phyloP scores from a whole-genome alignment of 2,797 vertebrate species.

The Lacerta bilineata region DNA sequence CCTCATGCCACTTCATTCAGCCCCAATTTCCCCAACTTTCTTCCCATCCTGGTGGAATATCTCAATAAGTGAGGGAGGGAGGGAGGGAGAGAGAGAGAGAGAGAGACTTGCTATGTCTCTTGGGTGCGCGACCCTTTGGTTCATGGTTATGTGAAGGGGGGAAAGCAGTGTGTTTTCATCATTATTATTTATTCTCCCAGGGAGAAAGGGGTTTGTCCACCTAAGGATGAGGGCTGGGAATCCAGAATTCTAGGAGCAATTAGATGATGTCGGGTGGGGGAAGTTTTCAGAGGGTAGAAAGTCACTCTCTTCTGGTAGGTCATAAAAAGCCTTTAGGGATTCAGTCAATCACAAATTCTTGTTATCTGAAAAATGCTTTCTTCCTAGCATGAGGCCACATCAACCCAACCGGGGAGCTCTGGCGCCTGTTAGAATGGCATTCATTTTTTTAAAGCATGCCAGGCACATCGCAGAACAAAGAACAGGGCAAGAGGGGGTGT shows the following conservation, averaged over 20 bases:
- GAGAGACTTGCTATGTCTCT: not conserved
- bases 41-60: not conserved
- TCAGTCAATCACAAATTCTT: conserved; percentile 7
- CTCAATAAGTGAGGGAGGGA: not conserved
- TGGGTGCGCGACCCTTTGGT: not conserved
- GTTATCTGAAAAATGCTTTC: conserved; percentile 14
- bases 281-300: not conserved
- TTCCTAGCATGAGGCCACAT: conserved; percentile 25
- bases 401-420: not conserved
- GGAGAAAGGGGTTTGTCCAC: not conserved
- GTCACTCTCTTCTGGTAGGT: not conserved
- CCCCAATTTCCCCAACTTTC: not conserved
- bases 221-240: not conserved
- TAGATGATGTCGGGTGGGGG: not conserved
- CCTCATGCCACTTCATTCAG: not conserved
- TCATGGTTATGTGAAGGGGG: not conserved
- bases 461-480: not conserved
- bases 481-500: no score
- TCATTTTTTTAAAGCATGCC: not conserved
- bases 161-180: not conserved
- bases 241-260: not conserved
- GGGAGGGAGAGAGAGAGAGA: not conserved
- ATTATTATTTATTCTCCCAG: not conserved
- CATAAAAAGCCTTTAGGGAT: conserved; percentile 20
- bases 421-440: not conserved